Percentiles rank a stretch among this genome's conserved stretches.
Conservation (phyloP, 2,888 invertebrate genomes). For the Ptychoptera contaminata region DNA sequence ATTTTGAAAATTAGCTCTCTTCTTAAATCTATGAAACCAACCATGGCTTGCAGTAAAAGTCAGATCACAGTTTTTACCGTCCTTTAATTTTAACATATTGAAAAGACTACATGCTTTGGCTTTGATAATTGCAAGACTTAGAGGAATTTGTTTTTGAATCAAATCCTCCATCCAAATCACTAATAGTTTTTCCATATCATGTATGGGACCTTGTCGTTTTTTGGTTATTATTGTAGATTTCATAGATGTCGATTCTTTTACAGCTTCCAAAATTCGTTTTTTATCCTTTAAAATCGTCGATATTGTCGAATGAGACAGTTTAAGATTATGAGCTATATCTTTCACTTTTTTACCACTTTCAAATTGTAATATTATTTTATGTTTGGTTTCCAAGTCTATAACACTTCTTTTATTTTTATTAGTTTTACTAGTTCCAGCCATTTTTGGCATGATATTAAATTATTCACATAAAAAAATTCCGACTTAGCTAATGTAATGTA, state of each 20-base stretch:
- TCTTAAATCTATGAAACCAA: background rate
- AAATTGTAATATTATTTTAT: background rate
- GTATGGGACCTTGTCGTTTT: conserved; percentile 1
- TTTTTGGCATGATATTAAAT: background rate
- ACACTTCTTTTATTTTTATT: background rate
- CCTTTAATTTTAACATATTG: conserved; percentile 1
- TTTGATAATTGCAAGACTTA: too few relatives aligned
- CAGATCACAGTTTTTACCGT: conserved; percentile 1
- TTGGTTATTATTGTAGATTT: conserved; percentile 1
- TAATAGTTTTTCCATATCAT: conserved; percentile 1
- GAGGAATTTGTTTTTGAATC: too few relatives aligned
- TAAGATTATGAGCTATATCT: conserved; percentile 1
- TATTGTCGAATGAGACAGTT: too few relatives aligned
- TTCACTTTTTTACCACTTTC: conserved; percentile 1
- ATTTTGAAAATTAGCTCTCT: conserved; percentile 2
- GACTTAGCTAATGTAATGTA: conserved; percentile 1
- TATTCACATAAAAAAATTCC: conserved; percentile 1
- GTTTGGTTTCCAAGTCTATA: background rate
- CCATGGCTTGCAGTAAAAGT: too few relatives aligned
- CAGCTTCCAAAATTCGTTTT: conserved; percentile 1
- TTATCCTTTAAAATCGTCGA: too few relatives aligned
- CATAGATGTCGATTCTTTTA: too few relatives aligned
- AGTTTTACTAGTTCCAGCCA: conserved; percentile 1
- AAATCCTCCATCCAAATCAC: conserved; percentile 1
- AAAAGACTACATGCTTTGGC: background rate